phyloP scores from a whole-genome alignment of 2,113 vertebrate species.

The Hippocampus barbouri region DNA sequence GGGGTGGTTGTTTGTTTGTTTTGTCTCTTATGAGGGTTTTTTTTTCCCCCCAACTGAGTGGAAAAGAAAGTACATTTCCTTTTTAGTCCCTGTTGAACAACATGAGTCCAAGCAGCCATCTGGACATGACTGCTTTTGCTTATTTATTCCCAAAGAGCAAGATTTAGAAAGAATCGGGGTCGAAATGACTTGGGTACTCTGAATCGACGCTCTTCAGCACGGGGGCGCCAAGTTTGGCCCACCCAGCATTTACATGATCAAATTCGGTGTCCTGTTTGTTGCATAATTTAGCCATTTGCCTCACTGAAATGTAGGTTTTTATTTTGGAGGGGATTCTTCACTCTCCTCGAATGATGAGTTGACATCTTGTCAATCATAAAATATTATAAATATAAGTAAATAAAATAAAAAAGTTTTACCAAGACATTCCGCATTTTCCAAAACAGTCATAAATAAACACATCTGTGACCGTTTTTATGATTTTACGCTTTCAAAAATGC shows the following conservation, averaged over 20 bases:
- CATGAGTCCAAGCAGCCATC: slow-evolving; percentile 58
- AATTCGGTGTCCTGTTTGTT: neutral
- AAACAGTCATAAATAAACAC: too few relatives aligned
- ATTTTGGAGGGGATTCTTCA: too few relatives aligned
- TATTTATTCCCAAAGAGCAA: slow-evolving; percentile 56
- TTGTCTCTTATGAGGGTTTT: slow-evolving; percentile 1
- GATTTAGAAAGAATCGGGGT: slow-evolving; percentile 61
- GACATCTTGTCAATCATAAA: too few relatives aligned
- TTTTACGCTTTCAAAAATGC: too few relatives aligned
- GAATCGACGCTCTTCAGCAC: too few relatives aligned
- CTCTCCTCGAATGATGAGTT: neutral
- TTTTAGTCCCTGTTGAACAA: slow-evolving; percentile 41
- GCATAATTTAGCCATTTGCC: neutral
- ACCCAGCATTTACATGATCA: neutral
- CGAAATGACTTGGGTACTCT: slow-evolving; percentile 41
- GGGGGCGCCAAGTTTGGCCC: too few relatives aligned
- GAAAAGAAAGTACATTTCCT: slow-evolving; percentile 12
- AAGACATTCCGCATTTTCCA: too few relatives aligned
- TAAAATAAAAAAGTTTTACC: too few relatives aligned
- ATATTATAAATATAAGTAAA: too few relatives aligned
- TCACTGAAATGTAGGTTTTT: too few relatives aligned
- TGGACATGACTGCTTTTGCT: slow-evolving; percentile 43
- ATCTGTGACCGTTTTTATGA: too few relatives aligned
- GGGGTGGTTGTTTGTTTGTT: too few relatives aligned
- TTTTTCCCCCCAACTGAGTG: neutral